These are phyloP conservation scores for Timema cristinae DNA, from an alignment of 2,888 invertebrate species.

Conservation along the genomic window DNA sequence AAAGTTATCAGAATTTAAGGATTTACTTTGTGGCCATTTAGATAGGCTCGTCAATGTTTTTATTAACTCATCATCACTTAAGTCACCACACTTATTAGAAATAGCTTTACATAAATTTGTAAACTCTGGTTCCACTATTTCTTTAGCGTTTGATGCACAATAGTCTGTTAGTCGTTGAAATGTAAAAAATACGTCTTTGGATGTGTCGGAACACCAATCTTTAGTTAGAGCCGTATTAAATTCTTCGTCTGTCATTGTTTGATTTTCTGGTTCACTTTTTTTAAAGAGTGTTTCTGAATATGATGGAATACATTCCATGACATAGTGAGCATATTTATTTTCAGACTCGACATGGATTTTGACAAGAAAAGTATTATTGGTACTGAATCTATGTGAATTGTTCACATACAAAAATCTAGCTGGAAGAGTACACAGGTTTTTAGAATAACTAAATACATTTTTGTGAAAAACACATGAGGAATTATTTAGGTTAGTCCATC, in stretches of 20 bases:
- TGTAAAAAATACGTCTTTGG: slow-evolving; percentile 13
- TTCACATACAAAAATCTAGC: no score
- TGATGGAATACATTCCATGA: slow-evolving; percentile 20
- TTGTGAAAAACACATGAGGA: no score
- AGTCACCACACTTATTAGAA: slow-evolving; percentile 51
- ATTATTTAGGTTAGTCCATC: no score
- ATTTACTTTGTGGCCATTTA: slow-evolving; percentile 51
- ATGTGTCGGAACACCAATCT: slow-evolving; percentile 21
- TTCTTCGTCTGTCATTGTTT: slow-evolving; percentile 11
- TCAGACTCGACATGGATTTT: background rate
- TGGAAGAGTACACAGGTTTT: no score
- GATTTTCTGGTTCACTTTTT: background rate
- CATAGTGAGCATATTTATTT: slow-evolving; percentile 23
- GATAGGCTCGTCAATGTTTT: slow-evolving; percentile 51
- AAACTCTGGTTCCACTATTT: slow-evolving; percentile 18
- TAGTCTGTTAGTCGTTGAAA: slow-evolving; percentile 22
- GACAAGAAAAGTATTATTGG: no score
- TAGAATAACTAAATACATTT: no score
- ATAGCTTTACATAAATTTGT: slow-evolving; percentile 25
- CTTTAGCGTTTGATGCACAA: background rate
- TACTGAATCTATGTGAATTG: no score
- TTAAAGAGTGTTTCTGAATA: slow-evolving; percentile 16
- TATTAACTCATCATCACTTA: slow-evolving; percentile 56
- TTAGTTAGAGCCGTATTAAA: background rate
- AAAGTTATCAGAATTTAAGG: slow-evolving; percentile 55